These are phyloP conservation scores for Chionomys nivalis DNA, from an alignment of 2,113 vertebrate species.

Conservation along the genomic window DNA sequence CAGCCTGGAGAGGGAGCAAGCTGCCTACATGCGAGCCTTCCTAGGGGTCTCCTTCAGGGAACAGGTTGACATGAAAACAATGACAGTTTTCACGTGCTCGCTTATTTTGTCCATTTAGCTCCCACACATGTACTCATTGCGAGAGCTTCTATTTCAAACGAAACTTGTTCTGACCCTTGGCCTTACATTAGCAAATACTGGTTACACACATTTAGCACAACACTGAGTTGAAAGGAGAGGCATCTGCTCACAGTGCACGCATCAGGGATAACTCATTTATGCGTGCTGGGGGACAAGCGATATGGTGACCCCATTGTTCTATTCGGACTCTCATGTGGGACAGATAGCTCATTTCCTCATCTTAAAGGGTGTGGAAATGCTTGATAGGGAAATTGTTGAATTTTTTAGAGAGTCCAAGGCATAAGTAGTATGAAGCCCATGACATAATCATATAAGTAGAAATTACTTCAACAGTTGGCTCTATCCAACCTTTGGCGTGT, in stretches of 20 bases:
- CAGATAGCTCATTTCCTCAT: not conserved
- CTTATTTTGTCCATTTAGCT: slow-evolving; percentile 48
- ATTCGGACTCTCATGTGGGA: not conserved
- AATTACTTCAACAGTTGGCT: not conserved
- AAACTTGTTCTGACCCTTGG: slow-evolving; percentile 5
- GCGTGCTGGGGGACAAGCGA: not conserved
- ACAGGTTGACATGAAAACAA: not conserved
- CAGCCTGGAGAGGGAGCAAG: not conserved
- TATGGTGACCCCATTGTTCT: not conserved
- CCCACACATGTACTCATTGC: not conserved
- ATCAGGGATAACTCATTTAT: not conserved
- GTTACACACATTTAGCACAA: not conserved
- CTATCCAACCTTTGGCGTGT: not conserved
- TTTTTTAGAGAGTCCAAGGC: not conserved
- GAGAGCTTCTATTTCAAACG: slow-evolving; percentile 44
- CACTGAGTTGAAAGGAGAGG: not conserved
- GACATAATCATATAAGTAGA: not conserved
- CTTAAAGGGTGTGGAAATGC: not conserved
- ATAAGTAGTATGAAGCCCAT: not conserved
- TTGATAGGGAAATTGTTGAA: not conserved
- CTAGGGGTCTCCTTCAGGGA: not conserved
- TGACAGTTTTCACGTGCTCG: slow-evolving; percentile 7
- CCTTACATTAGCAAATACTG: not conserved
- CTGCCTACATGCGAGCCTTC: not conserved
- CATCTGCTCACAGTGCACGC: fast-evolving